phyloP scores from a whole-genome alignment of 1,140 invertebrate genomes.

The Micrasema longulum region DNA sequence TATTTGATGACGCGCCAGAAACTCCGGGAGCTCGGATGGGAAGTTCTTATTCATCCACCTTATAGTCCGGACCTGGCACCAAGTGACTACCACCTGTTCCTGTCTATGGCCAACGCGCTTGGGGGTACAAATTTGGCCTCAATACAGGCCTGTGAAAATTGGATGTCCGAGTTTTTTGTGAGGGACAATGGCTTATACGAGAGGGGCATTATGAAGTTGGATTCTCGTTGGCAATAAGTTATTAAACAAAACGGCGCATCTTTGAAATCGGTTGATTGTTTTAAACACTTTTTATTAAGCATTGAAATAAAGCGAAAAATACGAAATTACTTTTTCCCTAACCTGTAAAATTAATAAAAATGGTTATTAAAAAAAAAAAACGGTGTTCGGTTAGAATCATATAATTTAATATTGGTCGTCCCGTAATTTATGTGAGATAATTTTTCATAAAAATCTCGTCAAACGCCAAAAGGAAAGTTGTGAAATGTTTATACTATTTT shows the following conservation, averaged over 20 bases:
- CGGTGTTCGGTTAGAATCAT: too few species aligned
- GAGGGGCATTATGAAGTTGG: constrained; percentile 20
- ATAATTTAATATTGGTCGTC: too few species aligned
- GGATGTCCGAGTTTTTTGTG: too few species aligned
- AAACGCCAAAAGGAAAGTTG: too few species aligned
- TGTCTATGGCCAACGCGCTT: constrained; percentile 8
- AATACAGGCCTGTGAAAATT: constrained; percentile 16
- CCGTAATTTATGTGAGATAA: too few species aligned
- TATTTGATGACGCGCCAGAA: neutral
- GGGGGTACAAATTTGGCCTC: constrained; percentile 1
- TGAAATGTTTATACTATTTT: too few species aligned
- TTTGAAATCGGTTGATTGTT: too few species aligned
- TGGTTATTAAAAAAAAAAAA: too few species aligned
- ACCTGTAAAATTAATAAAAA: too few species aligned
- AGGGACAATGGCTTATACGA: constrained; percentile 19
- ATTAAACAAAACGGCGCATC: constrained; percentile 13
- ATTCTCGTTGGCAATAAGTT: constrained; percentile 14
- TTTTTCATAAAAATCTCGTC: too few species aligned
- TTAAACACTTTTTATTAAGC: too few species aligned
- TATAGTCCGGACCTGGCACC: constrained; percentile 12
- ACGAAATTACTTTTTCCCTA: neutral
- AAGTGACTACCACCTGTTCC: constrained; percentile 1
- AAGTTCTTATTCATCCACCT: constrained; percentile 1
- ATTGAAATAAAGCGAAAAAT: neutral
- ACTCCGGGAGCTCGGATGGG: neutral